phyloP scores from a whole-genome alignment of 2,113 vertebrate species.

The Oryzias melastigma region DNA sequence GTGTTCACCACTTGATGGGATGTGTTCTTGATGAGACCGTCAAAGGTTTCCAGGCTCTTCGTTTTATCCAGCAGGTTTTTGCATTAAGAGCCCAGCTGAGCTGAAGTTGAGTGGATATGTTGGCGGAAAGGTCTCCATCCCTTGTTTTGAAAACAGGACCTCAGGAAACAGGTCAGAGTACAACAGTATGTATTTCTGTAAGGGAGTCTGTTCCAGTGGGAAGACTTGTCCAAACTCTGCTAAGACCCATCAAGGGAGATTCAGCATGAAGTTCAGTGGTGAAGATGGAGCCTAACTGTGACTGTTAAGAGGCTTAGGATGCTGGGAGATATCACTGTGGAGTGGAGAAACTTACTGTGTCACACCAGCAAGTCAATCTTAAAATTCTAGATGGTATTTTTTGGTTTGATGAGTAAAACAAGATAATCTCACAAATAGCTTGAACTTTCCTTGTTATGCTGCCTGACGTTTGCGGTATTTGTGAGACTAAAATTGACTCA shows the following conservation, averaged over 20 bases:
- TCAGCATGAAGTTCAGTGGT: slow-evolving; percentile 36
- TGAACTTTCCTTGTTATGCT: too few species aligned
- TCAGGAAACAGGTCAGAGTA: slow-evolving; percentile 10
- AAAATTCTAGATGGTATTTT: slow-evolving; percentile 44
- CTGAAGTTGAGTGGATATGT: slow-evolving; percentile 28
- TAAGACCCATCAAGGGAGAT: slow-evolving; percentile 26
- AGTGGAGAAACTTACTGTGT: not conserved
- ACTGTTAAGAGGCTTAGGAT: slow-evolving; percentile 58
- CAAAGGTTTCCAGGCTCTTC: not conserved
- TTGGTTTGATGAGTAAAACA: not conserved
- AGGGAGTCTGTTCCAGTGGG: slow-evolving; percentile 35
- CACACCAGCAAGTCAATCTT: slow-evolving; percentile 44
- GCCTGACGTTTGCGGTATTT: too few species aligned
- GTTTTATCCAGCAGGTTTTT: slow-evolving; percentile 14
- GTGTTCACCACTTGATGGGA: not conserved
- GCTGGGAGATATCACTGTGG: slow-evolving; percentile 55
- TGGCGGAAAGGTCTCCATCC: slow-evolving; percentile 52
- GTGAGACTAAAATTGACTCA: too few species aligned
- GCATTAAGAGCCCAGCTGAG: slow-evolving; percentile 5
- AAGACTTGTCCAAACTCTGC: slow-evolving; percentile 21
- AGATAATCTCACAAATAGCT: not conserved
- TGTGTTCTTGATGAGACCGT: not conserved
- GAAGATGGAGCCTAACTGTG: slow-evolving; percentile 41
- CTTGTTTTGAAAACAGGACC: slow-evolving; percentile 36
- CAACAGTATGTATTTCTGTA: slow-evolving; percentile 53